Conservation (phyloP, 2,113 vertebrate species). For the Cricetomys ansorgei region DNA sequence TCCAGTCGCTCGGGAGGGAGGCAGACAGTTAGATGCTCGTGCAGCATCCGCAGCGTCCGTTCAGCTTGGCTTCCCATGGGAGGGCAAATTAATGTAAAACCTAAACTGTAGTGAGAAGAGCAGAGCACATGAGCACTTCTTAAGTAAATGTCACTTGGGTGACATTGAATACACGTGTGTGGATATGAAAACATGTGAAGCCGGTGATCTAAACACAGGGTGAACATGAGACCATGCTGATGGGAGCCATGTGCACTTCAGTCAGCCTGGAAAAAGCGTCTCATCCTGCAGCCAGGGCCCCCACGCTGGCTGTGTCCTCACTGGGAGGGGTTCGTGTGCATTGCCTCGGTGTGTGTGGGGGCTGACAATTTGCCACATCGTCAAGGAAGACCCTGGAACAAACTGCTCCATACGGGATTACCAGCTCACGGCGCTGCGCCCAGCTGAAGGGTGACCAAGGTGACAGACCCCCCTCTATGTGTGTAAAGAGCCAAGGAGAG, state of each 20-base stretch:
- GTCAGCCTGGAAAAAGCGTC: constrained; percentile 54
- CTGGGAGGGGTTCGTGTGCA: accelerated
- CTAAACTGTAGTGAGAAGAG: not conserved
- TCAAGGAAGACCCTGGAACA: not conserved
- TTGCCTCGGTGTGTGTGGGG: accelerated
- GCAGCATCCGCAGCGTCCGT: accelerated
- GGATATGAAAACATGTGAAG: constrained; percentile 16
- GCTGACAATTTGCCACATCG: accelerated
- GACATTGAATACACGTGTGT: constrained; percentile 48
- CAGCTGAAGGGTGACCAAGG: not conserved
- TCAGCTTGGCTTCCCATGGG: not conserved
- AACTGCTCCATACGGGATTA: accelerated
- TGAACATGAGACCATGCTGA: constrained; percentile 64
- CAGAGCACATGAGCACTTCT: constrained; percentile 54
- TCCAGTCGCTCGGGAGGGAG: accelerated
- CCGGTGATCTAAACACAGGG: constrained; percentile 63
- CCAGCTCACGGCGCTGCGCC: accelerated
- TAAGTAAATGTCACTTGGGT: constrained; percentile 48
- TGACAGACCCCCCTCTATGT: not conserved
- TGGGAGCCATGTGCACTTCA: constrained; percentile 58
- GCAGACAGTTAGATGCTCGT: not conserved
- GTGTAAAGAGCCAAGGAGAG: not conserved
- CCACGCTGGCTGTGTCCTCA: accelerated
- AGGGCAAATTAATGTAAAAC: constrained; percentile 58
- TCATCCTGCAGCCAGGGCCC: not conserved